Conservation (phyloP, 1,140 invertebrate genomes). For the Coenobita brevimanus region DNA sequence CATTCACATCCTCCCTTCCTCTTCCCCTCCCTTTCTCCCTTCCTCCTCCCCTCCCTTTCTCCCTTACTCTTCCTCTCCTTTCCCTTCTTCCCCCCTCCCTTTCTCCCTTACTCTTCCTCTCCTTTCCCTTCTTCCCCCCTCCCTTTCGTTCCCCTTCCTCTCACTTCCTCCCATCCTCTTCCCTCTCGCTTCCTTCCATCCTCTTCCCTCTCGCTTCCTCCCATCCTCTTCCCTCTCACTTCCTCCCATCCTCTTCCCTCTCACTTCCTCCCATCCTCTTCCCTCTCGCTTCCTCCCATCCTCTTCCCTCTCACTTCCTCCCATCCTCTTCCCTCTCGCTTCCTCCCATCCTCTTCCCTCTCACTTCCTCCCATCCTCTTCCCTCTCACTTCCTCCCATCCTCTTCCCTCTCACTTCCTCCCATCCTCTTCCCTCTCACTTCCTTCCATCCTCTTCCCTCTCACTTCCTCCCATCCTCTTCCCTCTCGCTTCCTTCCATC, state of each 20-base stretch:
- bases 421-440: neutral
- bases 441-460: neutral
- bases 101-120: too few relatives aligned
- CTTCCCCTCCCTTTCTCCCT: too few relatives aligned
- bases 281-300: neutral
- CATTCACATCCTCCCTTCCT: too few relatives aligned
- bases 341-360: neutral
- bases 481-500: neutral
- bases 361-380: too few relatives aligned
- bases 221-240: neutral
- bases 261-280: neutral
- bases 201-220: neutral
- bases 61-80: too few relatives aligned
- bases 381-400: neutral
- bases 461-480: neutral
- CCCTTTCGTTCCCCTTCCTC: neutral
- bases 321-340: neutral
- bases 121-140: too few relatives aligned
- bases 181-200: neutral
- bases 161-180: neutral
- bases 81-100: too few relatives aligned
- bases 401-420: neutral
- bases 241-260: neutral
- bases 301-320: neutral
- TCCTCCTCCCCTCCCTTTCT: too few relatives aligned